These are phyloP conservation scores for Amia ocellicauda DNA, from an alignment of 2,113 vertebrate species.

Conservation along the genomic window DNA sequence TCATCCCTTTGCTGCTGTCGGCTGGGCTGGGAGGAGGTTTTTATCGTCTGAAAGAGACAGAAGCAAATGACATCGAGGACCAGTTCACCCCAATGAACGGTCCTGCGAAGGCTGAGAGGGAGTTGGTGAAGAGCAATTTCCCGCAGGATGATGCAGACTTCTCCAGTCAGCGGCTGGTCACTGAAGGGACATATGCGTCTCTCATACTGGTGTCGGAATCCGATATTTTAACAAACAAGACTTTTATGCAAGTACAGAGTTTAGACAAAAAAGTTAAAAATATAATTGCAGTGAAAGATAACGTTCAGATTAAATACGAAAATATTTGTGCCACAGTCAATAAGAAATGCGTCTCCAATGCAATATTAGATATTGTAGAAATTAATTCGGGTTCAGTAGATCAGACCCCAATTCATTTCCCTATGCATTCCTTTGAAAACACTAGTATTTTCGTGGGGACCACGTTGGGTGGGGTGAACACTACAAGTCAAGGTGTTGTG, in stretches of 20 bases:
- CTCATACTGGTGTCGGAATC: conserved; percentile 50
- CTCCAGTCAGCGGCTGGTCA: conserved; percentile 57
- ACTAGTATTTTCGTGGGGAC: conserved; percentile 46
- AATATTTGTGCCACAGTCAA: conserved; percentile 49
- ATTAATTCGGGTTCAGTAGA: conserved; percentile 33
- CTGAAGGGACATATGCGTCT: conserved; percentile 55
- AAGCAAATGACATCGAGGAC: conserved; percentile 61
- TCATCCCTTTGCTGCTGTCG: conserved; percentile 56
- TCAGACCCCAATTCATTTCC: conserved; percentile 45
- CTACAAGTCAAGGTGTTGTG: conserved; percentile 27
- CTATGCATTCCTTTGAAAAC: not conserved
- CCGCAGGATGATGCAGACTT: conserved; percentile 55
- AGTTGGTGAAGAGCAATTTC: conserved; percentile 59
- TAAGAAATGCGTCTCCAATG: conserved; percentile 43
- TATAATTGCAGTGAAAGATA: conserved; percentile 25
- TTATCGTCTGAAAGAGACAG: conserved; percentile 40
- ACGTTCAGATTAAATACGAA: conserved; percentile 32
- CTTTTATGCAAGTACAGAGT: conserved; percentile 45
- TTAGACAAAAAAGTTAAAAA: conserved; percentile 51
- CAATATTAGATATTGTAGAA: conserved; percentile 43
- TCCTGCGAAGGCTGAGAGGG: conserved; percentile 68
- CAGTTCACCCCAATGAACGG: conserved; percentile 72
- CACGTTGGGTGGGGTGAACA: conserved; percentile 57
- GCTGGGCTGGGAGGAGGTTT: conserved; percentile 65
- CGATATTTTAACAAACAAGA: conserved; percentile 41